Conservation (phyloP, 2,888 invertebrate species). For the Octodonta nipae region DNA sequence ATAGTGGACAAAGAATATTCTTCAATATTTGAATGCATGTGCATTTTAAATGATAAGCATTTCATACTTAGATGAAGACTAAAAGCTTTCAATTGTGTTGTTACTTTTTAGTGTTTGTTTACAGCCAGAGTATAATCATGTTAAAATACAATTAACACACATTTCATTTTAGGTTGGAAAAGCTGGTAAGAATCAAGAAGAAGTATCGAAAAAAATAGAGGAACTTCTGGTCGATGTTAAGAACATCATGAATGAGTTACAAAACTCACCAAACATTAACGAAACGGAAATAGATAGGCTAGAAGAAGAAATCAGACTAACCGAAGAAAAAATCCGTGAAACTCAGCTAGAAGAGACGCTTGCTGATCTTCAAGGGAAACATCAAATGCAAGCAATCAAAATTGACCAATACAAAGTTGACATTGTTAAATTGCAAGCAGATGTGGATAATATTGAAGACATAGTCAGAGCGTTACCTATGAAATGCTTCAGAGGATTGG, state of each 20-base stretch:
- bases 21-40: too few species aligned
- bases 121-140: too few species aligned
- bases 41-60: too few species aligned
- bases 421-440: slow-evolving; percentile 51
- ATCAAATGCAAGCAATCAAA: slow-evolving; percentile 42
- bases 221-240: slow-evolving; percentile 68
- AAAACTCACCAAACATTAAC: slow-evolving; percentile 59
- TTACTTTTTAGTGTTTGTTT: too few species aligned
- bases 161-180: slow-evolving; percentile 63
- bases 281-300: slow-evolving; percentile 48
- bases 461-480: slow-evolving; percentile 70
- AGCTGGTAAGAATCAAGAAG: slow-evolving; percentile 70
- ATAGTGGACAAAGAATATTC: too few species aligned
- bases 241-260: slow-evolving; percentile 62
- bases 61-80: too few species aligned
- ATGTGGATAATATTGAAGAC: slow-evolving; percentile 71
- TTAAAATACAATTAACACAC: too few species aligned
- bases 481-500: slow-evolving; percentile 64
- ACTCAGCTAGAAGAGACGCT: slow-evolving; percentile 67
- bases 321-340: slow-evolving; percentile 55
- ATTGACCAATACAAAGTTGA: slow-evolving; percentile 74
- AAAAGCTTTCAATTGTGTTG: too few species aligned
- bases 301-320: slow-evolving; percentile 50
- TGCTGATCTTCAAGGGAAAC: slow-evolving; percentile 54
- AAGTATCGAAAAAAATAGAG: slow-evolving; percentile 68